phyloP scores from a whole-genome alignment of 2,113 vertebrate genomes.

The Callithrix jacchus region DNA sequence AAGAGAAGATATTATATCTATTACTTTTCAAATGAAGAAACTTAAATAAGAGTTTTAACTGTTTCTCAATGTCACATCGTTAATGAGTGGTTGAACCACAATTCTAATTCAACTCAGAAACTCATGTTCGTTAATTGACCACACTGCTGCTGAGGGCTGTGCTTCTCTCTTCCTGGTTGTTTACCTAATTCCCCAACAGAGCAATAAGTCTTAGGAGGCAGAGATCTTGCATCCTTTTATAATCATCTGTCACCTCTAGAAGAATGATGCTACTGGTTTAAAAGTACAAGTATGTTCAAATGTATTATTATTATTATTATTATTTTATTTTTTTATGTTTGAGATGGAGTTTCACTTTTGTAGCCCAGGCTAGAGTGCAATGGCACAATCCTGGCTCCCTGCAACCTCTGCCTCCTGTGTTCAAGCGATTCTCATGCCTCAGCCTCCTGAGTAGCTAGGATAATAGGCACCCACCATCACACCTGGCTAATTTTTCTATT shows the following conservation, averaged over 20 bases:
- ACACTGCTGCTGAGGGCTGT: background rate
- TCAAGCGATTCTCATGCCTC: too few species aligned
- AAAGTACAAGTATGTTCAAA: background rate
- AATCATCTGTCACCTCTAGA: background rate
- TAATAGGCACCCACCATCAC: too few species aligned
- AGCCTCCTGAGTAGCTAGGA: too few species aligned
- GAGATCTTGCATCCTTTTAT: background rate
- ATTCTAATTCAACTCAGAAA: background rate
- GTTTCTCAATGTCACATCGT: background rate
- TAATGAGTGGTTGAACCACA: background rate
- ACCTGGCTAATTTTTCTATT: too few species aligned
- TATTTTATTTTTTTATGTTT: too few species aligned
- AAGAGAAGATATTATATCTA: background rate
- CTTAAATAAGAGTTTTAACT: background rate
- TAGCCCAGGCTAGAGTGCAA: too few species aligned
- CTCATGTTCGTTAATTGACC: background rate
- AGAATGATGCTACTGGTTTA: background rate
- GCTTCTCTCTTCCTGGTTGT: background rate
- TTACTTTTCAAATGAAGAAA: slow-evolving; percentile 15
- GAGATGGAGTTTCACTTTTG: too few species aligned
- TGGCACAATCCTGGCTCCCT: too few species aligned
- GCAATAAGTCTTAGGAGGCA: background rate
- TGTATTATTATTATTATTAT: background rate
- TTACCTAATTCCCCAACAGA: background rate
- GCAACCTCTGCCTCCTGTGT: too few species aligned